Percentiles rank a stretch among this genome's conserved stretches.
Evolutionary conservation across 1,140 invertebrate species (phyloP).

Genomic region (Ceratina japonica): DNA sequence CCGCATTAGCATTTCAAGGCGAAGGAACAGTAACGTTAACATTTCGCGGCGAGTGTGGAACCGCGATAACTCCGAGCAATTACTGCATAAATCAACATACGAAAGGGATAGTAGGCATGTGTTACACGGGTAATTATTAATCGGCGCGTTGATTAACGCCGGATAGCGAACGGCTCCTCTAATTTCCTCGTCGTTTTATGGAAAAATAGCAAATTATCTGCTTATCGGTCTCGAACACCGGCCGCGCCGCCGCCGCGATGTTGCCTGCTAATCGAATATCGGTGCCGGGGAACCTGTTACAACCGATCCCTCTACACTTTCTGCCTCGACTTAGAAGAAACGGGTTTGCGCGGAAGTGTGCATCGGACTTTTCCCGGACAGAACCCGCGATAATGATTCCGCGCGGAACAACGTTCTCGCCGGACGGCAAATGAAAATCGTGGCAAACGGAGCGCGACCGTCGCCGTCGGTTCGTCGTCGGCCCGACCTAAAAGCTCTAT

Average conservation of each 20-base stretch:
- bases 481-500: not conserved
- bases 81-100: conserved; percentile 56
- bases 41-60: conserved; percentile 39
- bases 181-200: not conserved
- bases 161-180: not conserved
- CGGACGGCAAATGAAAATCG: too few relatives aligned
- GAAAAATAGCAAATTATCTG: not conserved
- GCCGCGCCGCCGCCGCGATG: too few relatives aligned
- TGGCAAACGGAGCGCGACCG: too few relatives aligned
- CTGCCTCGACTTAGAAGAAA: too few relatives aligned
- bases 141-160: conserved; percentile 32
- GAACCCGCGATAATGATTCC: too few relatives aligned
- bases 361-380: too few relatives aligned
- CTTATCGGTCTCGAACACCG: not conserved
- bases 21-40: conserved; percentile 52
- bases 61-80: conserved; percentile 46
- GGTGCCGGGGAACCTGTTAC: not conserved
- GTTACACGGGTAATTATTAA: conserved; percentile 54
- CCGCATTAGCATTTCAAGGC: conserved; percentile 61
- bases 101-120: not conserved
- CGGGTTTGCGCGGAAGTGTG: too few relatives aligned
- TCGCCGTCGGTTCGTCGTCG: not conserved
- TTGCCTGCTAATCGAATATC: not conserved
- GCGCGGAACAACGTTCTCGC: too few relatives aligned
- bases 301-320: not conserved